Base-by-base conservation (phyloP, 2,113 vertebrate species). In the Xyliphius kryptos region DNA sequence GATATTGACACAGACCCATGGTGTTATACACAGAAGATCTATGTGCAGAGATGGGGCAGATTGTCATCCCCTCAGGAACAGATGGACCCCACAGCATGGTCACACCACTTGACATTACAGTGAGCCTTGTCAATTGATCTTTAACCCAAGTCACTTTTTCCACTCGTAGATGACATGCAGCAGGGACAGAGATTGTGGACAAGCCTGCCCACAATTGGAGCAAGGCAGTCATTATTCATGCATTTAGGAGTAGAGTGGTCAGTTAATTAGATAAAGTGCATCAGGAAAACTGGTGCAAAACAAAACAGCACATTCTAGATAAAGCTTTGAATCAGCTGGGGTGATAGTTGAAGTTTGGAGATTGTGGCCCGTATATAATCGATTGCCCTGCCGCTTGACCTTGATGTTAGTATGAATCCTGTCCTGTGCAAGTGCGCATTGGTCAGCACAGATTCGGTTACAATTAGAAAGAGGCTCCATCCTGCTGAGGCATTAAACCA, bases 391-490 rank as follows among this genome's bases (percentile, higher is more conserved):
- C 10, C 8, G 70, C 46, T 80, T 86, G 86, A 87, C 84, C 85
- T 88, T 83, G 79, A 81, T 74, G 78, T 74, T 68, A 67, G 76
- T 68, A 74, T 82, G 76, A 80, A 70, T 74, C 77, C 68, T n/a
- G n/a, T n/a, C n/a, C n/a, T n/a, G n/a, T n/a, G n/a, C n/a, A n/a
- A 67, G 75, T 82, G 78, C 74, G 77, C 70, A 62, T 64, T 72
- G 79, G 78, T 85, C 81, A 85, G 77, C 74, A 67, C 66, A 62
- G 85, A 82, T 87, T 86, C 82, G 70, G 80, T 89, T 87, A 86
- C 86, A 85, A 86, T 87, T 85, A 87, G 79, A 77, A 79, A 81
- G 83, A 83, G 83, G 79, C 79, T 86, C 81, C 68, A 83, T 84
- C 81, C 81, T 77, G 74, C 74, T 53, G 54, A 68, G 75, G 76